These are phyloP conservation scores for Natrix natrix DNA, from an alignment of 2,797 vertebrate species.

Conservation along the genomic window DNA sequence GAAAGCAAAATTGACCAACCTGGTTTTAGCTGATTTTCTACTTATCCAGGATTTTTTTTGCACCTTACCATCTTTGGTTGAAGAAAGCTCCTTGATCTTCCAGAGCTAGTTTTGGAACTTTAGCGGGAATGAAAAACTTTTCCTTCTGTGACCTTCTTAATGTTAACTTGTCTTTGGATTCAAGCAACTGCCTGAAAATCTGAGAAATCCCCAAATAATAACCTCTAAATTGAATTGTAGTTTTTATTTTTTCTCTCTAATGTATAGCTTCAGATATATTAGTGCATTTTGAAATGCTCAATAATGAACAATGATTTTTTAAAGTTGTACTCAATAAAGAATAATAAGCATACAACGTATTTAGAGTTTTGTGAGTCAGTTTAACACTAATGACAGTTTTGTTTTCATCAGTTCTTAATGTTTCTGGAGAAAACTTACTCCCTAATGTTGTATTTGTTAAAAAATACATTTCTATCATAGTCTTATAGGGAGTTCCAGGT, in stretches of 20 bases:
- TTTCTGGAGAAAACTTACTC: constrained; percentile 59
- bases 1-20: not conserved
- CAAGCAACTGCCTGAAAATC: constrained; percentile 1
- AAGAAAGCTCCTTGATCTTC: not conserved
- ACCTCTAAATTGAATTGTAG: constrained; percentile 8
- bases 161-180: not conserved
- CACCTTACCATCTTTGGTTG: not conserved
- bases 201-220: constrained; percentile 8
- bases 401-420: constrained; percentile 37
- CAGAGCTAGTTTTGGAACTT: not conserved
- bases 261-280: constrained; percentile 28
- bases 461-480: constrained; percentile 31
- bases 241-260: constrained; percentile 10
- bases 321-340: constrained; percentile 39
- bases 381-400: constrained; percentile 27
- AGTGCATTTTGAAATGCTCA: constrained; percentile 26
- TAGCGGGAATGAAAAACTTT: not conserved
- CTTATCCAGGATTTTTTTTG: not conserved
- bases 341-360: constrained; percentile 21
- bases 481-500: not conserved
- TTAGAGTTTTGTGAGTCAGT: constrained; percentile 30
- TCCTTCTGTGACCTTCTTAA: not conserved
- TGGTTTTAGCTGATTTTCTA: not conserved
- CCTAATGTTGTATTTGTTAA: constrained; percentile 56
- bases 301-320: not conserved